Conservation (phyloP, 1,140 invertebrate species). For the Drosophila elegans region DNA sequence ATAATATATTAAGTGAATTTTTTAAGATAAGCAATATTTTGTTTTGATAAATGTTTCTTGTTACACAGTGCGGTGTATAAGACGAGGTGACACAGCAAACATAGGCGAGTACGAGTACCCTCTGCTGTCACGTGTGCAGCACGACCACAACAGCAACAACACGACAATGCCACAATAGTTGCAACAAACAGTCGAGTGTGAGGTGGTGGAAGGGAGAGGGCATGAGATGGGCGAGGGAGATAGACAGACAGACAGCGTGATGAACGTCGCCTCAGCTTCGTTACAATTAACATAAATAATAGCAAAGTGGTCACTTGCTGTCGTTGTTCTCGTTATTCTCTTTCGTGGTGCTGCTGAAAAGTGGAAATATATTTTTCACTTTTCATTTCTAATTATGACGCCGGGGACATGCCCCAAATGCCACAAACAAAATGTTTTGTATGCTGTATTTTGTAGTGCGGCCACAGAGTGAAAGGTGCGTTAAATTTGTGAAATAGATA, state of each 20-base stretch:
- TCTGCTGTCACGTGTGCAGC: slow-evolving; percentile 59
- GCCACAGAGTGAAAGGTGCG: slow-evolving; percentile 42
- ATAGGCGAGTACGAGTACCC: slow-evolving; percentile 10
- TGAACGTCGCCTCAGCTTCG: slow-evolving; percentile 66
- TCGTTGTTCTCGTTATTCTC: slow-evolving; percentile 37
- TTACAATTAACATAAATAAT: slow-evolving; percentile 81
- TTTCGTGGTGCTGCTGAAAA: slow-evolving; percentile 45
- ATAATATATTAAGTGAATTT: too few relatives aligned
- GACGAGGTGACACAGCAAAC: slow-evolving; percentile 34
- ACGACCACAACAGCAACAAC: slow-evolving; percentile 32
- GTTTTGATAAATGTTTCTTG: background rate
- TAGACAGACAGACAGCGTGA: slow-evolving; percentile 56
- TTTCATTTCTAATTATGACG: slow-evolving; percentile 76
- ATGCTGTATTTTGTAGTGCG: slow-evolving; percentile 22
- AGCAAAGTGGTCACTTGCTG: slow-evolving; percentile 64
- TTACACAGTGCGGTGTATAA: slow-evolving; percentile 11
- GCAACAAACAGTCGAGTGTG: slow-evolving; percentile 26
- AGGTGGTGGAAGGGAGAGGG: background rate
- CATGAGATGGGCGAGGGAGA: slow-evolving; percentile 11
- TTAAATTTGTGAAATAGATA: slow-evolving; percentile 34
- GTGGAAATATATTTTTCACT: slow-evolving; percentile 76
- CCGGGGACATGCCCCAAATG: slow-evolving; percentile 72
- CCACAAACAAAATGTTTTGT: slow-evolving; percentile 56
- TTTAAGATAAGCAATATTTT: too few relatives aligned
- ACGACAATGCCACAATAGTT: slow-evolving; percentile 36